Conservation (phyloP, 2,888 invertebrate species). For the Carpatolechia fugitivella region DNA sequence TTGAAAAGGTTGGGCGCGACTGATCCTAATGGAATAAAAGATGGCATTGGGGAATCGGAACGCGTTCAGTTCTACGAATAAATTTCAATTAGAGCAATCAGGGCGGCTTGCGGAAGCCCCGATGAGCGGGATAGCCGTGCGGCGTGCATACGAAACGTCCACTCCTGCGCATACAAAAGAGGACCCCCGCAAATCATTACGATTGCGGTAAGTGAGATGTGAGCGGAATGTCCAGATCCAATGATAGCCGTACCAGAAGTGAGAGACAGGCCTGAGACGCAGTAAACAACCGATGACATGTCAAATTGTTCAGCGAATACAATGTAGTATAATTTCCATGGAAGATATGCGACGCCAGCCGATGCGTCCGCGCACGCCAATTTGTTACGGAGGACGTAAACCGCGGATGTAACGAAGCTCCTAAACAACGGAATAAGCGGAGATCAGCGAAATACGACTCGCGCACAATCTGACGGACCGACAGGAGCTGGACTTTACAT, state of each 20-base stretch:
- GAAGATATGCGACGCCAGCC: slow-evolving; percentile 49
- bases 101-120: slow-evolving; percentile 64
- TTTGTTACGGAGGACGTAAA: slow-evolving; percentile 74
- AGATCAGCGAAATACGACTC: slow-evolving; percentile 44
- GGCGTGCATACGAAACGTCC: slow-evolving; percentile 57
- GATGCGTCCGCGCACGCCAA: slow-evolving; percentile 60
- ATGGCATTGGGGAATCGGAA: slow-evolving; percentile 47
- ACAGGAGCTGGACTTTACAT: slow-evolving; percentile 71
- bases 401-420: slow-evolving; percentile 69
- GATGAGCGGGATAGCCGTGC: slow-evolving; percentile 57
- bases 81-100: slow-evolving; percentile 75
- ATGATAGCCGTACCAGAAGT: slow-evolving; percentile 4
- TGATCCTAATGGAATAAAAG: slow-evolving; percentile 26
- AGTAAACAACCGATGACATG: slow-evolving; percentile 30
- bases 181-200: slow-evolving; percentile 74
- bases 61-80: slow-evolving; percentile 50
- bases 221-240: slow-evolving; percentile 52
- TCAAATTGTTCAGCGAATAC: slow-evolving; percentile 46
- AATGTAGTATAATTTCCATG: slow-evolving; percentile 55
- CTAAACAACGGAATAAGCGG: slow-evolving; percentile 68
- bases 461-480: slow-evolving; percentile 68
- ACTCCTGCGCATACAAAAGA: slow-evolving; percentile 65
- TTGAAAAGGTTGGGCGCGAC: slow-evolving; percentile 14
- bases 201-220: slow-evolving; percentile 73
- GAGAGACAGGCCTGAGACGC: slow-evolving; percentile 6